Evolutionary conservation across 2,113 vertebrate species (phyloP).

Genomic region (Melanocharis versteri): DNA sequence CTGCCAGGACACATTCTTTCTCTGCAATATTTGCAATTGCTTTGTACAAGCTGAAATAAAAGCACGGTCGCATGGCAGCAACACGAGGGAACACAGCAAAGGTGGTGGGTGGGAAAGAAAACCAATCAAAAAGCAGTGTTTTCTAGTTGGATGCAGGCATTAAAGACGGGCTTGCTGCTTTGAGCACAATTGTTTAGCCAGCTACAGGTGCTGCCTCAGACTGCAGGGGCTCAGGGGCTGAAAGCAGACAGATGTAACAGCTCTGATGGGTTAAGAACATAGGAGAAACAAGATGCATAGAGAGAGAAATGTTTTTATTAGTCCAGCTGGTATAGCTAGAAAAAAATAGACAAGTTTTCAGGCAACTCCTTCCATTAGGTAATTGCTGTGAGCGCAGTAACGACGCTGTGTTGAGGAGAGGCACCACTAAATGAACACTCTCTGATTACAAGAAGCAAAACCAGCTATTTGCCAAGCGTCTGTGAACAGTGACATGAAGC

Average conservation of each 20-base stretch:
- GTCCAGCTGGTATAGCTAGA: not conserved
- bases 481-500: not conserved
- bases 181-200: not conserved
- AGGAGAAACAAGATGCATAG: not conserved
- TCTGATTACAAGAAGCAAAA: conserved; percentile 24
- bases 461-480: not conserved
- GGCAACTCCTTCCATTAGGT: not conserved
- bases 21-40: not conserved
- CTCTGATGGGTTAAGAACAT: not conserved
- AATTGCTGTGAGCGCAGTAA: not conserved
- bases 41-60: not conserved
- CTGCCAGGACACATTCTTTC: not conserved
- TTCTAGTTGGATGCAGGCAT: not conserved
- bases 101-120: not conserved
- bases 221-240: not conserved
- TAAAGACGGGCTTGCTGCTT: not conserved
- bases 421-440: conserved; percentile 14
- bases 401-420: not conserved
- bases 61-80: fast-evolving
- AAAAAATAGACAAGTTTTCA: conserved; percentile 12
- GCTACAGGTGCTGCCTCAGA: not conserved
- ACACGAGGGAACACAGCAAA: not conserved
- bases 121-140: not conserved
- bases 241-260: not conserved
- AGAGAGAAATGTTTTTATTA: conserved; percentile 1